These are phyloP conservation scores for Eptesicus fuscus DNA, from an alignment of 2,113 vertebrate genomes.

Conservation along the genomic window DNA sequence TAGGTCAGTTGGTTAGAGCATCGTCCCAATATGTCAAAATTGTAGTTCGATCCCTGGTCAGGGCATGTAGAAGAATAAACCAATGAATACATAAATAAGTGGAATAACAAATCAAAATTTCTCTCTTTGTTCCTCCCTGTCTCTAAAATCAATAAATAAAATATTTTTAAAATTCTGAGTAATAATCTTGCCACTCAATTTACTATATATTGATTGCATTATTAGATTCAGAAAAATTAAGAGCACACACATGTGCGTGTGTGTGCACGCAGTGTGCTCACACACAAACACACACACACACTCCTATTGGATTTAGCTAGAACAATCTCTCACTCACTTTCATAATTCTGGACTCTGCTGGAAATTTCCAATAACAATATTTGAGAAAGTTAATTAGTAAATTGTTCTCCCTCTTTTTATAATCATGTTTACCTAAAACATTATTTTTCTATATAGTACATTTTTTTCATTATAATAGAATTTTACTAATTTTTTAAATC, in stretches of 20 bases:
- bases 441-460: background rate
- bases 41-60: background rate
- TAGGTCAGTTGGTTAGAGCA: background rate
- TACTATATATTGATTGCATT: conserved; percentile 24
- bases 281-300: background rate
- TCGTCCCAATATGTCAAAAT: background rate
- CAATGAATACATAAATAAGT: background rate
- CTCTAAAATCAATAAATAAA: background rate
- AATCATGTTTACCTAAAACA: background rate
- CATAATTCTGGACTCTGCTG: background rate
- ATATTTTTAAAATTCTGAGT: background rate
- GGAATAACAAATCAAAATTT: background rate
- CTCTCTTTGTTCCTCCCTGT: background rate
- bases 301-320: background rate
- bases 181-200: background rate
- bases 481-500: conserved; percentile 13
- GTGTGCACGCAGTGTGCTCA: too few species aligned
- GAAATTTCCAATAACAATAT: background rate
- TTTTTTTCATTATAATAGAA: conserved; percentile 12
- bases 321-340: background rate
- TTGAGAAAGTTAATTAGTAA: conserved; percentile 8
- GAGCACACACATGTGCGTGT: background rate
- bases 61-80: background rate
- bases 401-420: background rate
- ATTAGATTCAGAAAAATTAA: conserved; percentile 1